Percentiles rank a stretch among this genome's conserved stretches.
Evolutionary conservation across 1,140 invertebrate species (phyloP).

Genomic region (Pseudomyrmex sp.): DNA sequence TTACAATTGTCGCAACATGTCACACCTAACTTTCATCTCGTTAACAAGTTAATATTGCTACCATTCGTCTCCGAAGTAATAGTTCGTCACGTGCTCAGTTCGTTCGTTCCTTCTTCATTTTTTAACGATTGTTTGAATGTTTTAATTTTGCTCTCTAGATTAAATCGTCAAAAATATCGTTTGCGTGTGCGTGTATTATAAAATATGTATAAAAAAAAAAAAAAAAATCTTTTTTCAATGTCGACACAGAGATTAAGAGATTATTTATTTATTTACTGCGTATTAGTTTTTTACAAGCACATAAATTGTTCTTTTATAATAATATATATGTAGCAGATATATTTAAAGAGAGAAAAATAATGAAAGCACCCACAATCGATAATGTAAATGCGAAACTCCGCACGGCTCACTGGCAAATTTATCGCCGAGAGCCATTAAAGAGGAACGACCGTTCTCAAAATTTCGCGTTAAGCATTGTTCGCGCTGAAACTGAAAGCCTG

Average conservation of each 20-base stretch:
- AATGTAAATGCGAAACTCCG: not conserved
- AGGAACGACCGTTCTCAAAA: not conserved
- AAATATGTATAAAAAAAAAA: not conserved
- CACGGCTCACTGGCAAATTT: not conserved
- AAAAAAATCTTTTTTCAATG: not conserved
- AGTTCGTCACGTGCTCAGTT: not conserved
- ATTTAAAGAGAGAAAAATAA: not conserved
- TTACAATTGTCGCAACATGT: conserved; percentile 33
- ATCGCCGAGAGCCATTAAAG: not conserved
- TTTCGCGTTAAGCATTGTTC: conserved; percentile 24
- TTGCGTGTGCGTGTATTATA: not conserved
- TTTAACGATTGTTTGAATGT: no score
- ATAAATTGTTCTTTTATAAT: not conserved
- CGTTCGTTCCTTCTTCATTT: not conserved
- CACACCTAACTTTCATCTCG: conserved; percentile 13
- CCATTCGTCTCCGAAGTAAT: conserved; percentile 12
- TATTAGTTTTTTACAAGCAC: not conserved
- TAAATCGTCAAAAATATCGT: not conserved
- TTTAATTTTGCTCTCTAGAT: not conserved
- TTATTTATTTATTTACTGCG: not conserved
- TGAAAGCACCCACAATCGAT: not conserved
- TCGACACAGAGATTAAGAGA: not conserved
- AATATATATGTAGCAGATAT: not conserved
- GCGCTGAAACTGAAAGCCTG: conserved; percentile 19
- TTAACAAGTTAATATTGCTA: conserved; percentile 39